Evolutionary conservation across 53 echinoderm and acorn worm genomes (phyloP).

Genomic region (Temnopleurus reevesii): DNA sequence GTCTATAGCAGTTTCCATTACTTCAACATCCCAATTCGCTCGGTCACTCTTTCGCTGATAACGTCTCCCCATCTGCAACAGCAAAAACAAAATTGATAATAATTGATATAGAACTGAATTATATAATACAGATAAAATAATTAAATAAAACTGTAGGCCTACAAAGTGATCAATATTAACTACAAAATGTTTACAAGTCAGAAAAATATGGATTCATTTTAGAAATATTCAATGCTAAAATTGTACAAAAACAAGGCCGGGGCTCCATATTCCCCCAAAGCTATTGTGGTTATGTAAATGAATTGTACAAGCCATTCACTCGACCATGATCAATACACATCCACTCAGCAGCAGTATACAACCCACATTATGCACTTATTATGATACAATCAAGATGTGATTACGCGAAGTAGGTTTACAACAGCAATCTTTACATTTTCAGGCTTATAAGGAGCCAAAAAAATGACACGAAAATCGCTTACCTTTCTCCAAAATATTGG

Average conservation of each 20-base stretch:
- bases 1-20: background rate
- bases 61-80: conserved; percentile 23
- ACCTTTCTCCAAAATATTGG: conserved; percentile 20
- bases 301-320: no score
- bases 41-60: conserved; percentile 25
- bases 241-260: background rate
- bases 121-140: conserved; percentile 23
- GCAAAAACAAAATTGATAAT: conserved; percentile 26
- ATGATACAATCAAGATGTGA: background rate
- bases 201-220: conserved; percentile 10
- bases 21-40: conserved; percentile 30
- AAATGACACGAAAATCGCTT: background rate
- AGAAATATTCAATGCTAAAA: conserved; percentile 24
- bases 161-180: conserved; percentile 20
- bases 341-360: no score
- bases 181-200: background rate
- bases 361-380: background rate
- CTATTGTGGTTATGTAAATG: no score
- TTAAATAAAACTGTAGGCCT: conserved; percentile 17
- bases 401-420: background rate
- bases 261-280: background rate
- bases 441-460: background rate
- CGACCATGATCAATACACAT: no score
- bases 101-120: background rate
- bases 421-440: background rate